phyloP scores from a whole-genome alignment of 1,140 invertebrate genomes.

The Harlomillsia oculata region DNA sequence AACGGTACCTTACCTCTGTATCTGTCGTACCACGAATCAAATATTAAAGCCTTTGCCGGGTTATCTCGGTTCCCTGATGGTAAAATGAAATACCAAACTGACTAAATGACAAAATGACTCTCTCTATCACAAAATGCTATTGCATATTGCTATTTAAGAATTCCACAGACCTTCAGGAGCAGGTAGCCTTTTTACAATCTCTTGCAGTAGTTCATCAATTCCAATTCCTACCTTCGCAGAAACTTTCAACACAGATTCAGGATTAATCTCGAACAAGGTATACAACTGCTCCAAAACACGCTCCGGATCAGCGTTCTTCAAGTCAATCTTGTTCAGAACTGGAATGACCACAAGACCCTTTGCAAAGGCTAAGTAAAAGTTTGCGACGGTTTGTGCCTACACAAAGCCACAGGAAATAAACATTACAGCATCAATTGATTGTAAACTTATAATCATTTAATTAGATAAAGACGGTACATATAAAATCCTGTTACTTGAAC shows the following conservation, averaged over 20 bases:
- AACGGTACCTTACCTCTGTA: slow-evolving; percentile 50
- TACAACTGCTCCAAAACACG: slow-evolving; percentile 66
- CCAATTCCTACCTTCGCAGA: slow-evolving; percentile 86
- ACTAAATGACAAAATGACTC: no score
- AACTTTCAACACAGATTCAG: slow-evolving; percentile 55
- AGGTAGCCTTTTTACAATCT: slow-evolving; percentile 68
- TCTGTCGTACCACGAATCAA: slow-evolving; percentile 89
- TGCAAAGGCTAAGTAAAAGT: slow-evolving; percentile 84
- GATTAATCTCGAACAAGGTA: slow-evolving; percentile 72
- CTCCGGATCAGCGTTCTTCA: slow-evolving; percentile 80
- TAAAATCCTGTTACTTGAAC: slow-evolving; percentile 46
- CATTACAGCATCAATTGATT: not conserved
- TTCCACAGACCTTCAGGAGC: slow-evolving; percentile 54
- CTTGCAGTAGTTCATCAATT: slow-evolving; percentile 62
- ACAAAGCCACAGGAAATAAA: slow-evolving; percentile 59
- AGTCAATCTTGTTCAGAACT: slow-evolving; percentile 93
- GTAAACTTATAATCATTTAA: no score
- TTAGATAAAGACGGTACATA: no score
- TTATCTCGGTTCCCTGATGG: slow-evolving; percentile 45
- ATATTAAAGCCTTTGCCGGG: slow-evolving; percentile 69
- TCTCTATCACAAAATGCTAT: no score
- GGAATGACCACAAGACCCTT: slow-evolving; percentile 76
- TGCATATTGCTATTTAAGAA: no score
- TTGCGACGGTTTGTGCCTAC: slow-evolving; percentile 95
- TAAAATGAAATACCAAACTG: slow-evolving; percentile 1